Conservation (phyloP, 35 echinoderm and acorn worm genomes). For the Stichopus chloronotus region DNA sequence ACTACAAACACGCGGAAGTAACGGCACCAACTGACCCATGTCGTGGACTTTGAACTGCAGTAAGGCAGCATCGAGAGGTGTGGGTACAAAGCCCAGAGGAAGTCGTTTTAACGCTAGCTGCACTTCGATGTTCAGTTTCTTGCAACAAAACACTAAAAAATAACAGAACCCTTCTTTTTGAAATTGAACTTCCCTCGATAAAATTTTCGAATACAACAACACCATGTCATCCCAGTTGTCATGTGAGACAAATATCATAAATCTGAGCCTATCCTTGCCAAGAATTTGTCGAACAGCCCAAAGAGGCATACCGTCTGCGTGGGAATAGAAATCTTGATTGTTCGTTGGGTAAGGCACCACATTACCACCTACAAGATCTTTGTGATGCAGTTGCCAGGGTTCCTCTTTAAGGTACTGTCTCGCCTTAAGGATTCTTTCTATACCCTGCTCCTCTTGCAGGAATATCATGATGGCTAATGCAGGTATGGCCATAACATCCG, state of each 20-base stretch:
- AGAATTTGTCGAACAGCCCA: constrained; percentile 74
- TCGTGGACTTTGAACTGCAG: constrained; percentile 75
- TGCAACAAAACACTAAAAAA: constrained; percentile 58
- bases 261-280: constrained; percentile 64
- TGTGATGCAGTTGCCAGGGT: constrained; percentile 75
- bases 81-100: constrained; percentile 39
- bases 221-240: constrained; percentile 63
- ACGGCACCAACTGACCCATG: constrained; percentile 62
- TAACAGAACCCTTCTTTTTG: constrained; percentile 73
- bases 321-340: constrained; percentile 76
- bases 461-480: constrained; percentile 67
- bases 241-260: constrained; percentile 70
- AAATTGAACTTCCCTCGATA: constrained; percentile 63
- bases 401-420: constrained; percentile 57
- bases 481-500: constrained; percentile 51
- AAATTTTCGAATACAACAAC: constrained; percentile 62
- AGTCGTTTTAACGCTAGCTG: constrained; percentile 71
- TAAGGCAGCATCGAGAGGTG: constrained; percentile 59
- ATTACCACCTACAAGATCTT: constrained; percentile 51
- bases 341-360: constrained; percentile 67
- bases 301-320: constrained; percentile 67
- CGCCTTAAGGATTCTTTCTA: constrained; percentile 63
- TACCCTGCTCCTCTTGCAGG: constrained; percentile 69
- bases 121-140: constrained; percentile 65
- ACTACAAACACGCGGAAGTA: constrained; percentile 63